Base-by-base conservation (phyloP, 2,113 vertebrate species). In the Pangasianodon hypophthalmus region DNA sequence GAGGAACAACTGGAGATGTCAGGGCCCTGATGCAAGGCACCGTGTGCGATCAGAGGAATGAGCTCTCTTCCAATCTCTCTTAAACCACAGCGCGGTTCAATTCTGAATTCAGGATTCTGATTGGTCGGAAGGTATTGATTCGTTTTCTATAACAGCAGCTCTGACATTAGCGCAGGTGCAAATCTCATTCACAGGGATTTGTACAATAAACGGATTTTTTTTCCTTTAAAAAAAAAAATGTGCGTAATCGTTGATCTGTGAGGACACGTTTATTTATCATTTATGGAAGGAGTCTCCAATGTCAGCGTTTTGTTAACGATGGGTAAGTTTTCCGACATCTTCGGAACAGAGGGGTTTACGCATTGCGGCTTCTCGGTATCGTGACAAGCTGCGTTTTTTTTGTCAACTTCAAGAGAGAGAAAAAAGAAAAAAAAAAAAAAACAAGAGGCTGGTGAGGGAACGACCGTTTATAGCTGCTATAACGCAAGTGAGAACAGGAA, bases 1-100 rank as follows among this genome's bases (percentile, higher is more conserved):
- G 50, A 73, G 32, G 52, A 71, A 56, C 6, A 18, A 44, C 50
- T 3, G 41, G 54, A 67, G 29, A 88, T 32, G 48, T 67, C 26
- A 24, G 87, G 87, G 58, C 77, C 79, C 19, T 1, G 46, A 46
- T 3, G 26, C 60, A 85, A 67, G 83, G 56, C 83, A 80, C n/a
- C 73, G 52, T 89, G 88, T 89, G 83, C 56, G 60, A 48, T 75
- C 54, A 18, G 19, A 85, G 44, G 26, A 79, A n/a, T 21, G 9
- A 46, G 9, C 24, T 64, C 24, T 64, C 9, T 56, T 77, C 21
- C 29, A 1, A 8, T 73, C 16, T 52, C 46, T 37, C 77, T 52
- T 52, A n/a, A 52, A 81, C 48, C 26, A 32, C 79, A 50, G 46
- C 48, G 48, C 14, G 18, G 29, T 44, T 41, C 32, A 2, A 21